Percentiles rank a stretch among this genome's conserved stretches.
Conservation (phyloP, 2,888 invertebrate species). For the Schizotus pectinicornis region DNA sequence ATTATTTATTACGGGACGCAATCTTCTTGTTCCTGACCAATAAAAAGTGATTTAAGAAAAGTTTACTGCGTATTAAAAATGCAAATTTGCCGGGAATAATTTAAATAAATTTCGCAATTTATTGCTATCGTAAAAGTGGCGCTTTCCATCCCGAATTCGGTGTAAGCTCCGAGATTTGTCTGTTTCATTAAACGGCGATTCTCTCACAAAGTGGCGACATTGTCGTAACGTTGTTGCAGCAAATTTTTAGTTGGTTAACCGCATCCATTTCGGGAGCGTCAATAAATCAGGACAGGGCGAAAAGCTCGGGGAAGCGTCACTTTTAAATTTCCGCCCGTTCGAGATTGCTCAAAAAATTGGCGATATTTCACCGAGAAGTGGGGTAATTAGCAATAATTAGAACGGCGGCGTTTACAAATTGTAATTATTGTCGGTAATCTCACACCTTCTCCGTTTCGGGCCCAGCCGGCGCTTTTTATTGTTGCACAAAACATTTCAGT, state of each 20-base stretch:
- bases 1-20: too few relatives aligned
- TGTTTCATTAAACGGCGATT: conserved; percentile 12
- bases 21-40: too few relatives aligned
- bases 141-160: too few relatives aligned
- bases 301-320: conserved; percentile 1
- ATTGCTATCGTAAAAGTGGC: conserved; percentile 1
- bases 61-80: too few relatives aligned
- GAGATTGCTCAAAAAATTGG: background rate
- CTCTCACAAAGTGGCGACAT: conserved; percentile 7
- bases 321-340: background rate
- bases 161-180: background rate
- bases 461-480: conserved; percentile 29
- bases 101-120: conserved; percentile 4
- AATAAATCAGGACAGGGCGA: conserved; percentile 7
- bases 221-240: conserved; percentile 4
- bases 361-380: background rate
- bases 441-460: conserved; percentile 5
- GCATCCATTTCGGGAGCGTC: conserved; percentile 11
- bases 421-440: conserved; percentile 18
- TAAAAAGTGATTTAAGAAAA: too few relatives aligned
- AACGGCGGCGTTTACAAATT: conserved; percentile 1
- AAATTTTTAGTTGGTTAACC: conserved; percentile 15
- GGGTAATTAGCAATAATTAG: background rate
- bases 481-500: conserved; percentile 36
- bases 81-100: background rate